A percentile compares a stretch with the other conserved stretches of the same genome.
These are phyloP conservation scores for Copidosoma floridanum DNA, from an alignment of 1,140 invertebrate species.

Conservation along the genomic window DNA sequence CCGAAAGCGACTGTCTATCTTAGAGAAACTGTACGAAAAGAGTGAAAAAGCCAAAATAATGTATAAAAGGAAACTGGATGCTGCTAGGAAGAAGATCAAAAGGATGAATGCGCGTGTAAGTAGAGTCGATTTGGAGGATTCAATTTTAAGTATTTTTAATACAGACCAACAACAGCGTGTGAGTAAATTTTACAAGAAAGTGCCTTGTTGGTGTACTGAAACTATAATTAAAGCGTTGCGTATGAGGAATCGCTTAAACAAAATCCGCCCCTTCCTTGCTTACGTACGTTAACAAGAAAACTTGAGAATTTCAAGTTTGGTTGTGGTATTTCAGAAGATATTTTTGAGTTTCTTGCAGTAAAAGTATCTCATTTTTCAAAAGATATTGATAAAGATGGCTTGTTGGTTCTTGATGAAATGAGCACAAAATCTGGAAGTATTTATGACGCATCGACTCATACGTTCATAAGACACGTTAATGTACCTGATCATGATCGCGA, in stretches of 20 bases:
- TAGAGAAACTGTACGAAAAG: no score
- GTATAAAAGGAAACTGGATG: no score
- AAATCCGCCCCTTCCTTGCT: conserved; percentile 17
- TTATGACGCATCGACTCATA: conserved; percentile 5
- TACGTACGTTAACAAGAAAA: conserved; percentile 22
- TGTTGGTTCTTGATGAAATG: conserved; percentile 26
- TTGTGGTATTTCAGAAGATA: conserved; percentile 19
- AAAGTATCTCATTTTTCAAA: conserved; percentile 14
- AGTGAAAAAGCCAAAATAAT: no score
- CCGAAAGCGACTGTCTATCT: no score
- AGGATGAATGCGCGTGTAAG: no score
- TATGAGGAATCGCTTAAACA: conserved; percentile 24
- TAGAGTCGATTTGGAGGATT: no score
- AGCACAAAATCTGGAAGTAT: neutral
- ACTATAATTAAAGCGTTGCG: conserved; percentile 26
- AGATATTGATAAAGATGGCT: conserved; percentile 19
- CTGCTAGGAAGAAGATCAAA: no score
- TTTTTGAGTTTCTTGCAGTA: conserved; percentile 22
- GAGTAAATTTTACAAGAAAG: conserved; percentile 13
- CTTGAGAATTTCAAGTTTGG: conserved; percentile 19
- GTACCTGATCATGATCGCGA: neutral
- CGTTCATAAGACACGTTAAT: conserved; percentile 8
- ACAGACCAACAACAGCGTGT: no score
- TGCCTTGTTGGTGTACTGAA: conserved; percentile 13
- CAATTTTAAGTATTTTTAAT: no score